Conservation (phyloP, 2,888 invertebrate genomes). For the Cerastis rubricosa region DNA sequence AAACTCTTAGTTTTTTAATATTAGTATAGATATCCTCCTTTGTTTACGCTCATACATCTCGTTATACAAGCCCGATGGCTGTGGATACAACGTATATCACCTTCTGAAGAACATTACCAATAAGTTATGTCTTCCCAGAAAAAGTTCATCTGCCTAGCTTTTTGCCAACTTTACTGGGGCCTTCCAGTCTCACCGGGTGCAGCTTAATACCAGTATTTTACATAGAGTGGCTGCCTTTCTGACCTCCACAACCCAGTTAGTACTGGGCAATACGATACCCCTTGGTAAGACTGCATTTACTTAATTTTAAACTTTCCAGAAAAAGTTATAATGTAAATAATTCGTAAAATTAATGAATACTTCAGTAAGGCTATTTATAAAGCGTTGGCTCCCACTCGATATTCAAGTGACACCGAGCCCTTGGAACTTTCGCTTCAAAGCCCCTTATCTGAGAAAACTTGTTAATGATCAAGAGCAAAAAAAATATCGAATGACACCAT, state of each 20-base stretch:
- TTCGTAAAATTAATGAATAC: neutral
- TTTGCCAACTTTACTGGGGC: too few species aligned
- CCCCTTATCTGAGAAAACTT: conserved; percentile 26
- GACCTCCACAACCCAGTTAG: too few species aligned
- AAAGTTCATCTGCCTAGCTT: too few species aligned
- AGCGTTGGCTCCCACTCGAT: conserved; percentile 21
- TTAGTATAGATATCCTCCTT: neutral
- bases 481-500: conserved; percentile 4
- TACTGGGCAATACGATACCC: too few species aligned
- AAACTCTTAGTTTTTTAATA: too few species aligned
- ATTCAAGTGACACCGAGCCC: neutral
- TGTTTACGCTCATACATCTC: neutral
- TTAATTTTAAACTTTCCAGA: neutral
- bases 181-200: too few species aligned
- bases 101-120: neutral
- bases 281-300: too few species aligned
- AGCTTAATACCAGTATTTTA: too few species aligned
- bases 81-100: neutral
- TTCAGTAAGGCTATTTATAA: neutral
- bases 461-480: conserved; percentile 17
- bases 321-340: neutral
- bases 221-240: too few species aligned
- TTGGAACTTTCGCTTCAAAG: neutral
- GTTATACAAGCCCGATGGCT: neutral
- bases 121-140: neutral